Percentiles rank a stretch among this genome's conserved stretches.
phyloP scores from a whole-genome alignment of 2,797 vertebrate species.

The Todus mexicanus region DNA sequence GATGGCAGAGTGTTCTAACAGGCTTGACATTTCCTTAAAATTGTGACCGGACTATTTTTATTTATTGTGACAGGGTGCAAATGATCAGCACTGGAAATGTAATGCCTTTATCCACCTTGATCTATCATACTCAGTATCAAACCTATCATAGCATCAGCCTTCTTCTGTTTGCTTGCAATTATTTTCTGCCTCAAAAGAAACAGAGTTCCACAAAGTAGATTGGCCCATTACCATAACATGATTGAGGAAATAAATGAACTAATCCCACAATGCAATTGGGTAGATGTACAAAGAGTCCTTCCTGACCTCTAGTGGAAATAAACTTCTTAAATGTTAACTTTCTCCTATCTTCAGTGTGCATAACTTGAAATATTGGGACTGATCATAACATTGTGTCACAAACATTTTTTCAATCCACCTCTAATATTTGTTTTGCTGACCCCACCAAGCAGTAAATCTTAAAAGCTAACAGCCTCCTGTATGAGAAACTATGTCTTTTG shows the following conservation, averaged over 20 bases:
- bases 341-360: background rate
- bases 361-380: background rate
- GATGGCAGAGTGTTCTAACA: rapidly evolving
- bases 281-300: background rate
- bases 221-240: background rate
- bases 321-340: background rate
- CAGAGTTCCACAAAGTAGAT: background rate
- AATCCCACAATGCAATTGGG: background rate
- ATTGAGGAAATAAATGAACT: background rate
- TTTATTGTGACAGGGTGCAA: background rate
- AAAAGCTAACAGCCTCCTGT: background rate
- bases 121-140: background rate
- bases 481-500: background rate
- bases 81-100: background rate
- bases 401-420: background rate
- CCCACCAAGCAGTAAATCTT: background rate
- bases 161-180: background rate
- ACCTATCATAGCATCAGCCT: background rate
- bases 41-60: background rate
- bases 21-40: background rate
- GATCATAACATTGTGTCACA: background rate
- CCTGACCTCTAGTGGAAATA: conserved; percentile 13
- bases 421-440: background rate
- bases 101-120: background rate
- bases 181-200: background rate